Base-by-base conservation (phyloP, 2,888 invertebrate genomes). In the Noctuana brunneofusca region DNA sequence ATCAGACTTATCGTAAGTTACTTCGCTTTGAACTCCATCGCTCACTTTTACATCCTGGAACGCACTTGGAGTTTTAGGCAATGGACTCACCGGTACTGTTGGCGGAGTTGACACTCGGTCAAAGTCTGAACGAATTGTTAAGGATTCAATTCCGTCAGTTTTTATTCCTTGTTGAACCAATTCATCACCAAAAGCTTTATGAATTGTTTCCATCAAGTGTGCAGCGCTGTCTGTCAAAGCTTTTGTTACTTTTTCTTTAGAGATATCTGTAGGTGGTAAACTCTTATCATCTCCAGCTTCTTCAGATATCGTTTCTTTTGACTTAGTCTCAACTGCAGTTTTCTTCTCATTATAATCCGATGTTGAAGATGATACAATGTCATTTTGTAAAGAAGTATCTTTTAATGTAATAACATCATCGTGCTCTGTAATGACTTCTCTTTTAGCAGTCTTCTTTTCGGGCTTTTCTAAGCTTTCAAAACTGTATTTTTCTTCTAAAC, bases 11-110 rank as follows among this genome's bases (percentile, higher is more conserved):
- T 87, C 85, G 67, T 88, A 86, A 0, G 84, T 82, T 2, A 87
- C 76, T 81, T 84, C 87, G 68, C 84, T 88, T 73, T 85, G 86
- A n/a, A 89, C 80, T 30, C 87, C 83, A 64, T 87, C 87, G 67
- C 78, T 79, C 11, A 82, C 70, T 79, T 89, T 90, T 0, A 87
- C 66, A 66, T 90, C 90, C 72, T 86, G 86, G 62, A 84, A 84
- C 69, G 75, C 79, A 67, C 75, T 80, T 32, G 83, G 88, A 64
- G 75, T 86, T 71, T 84, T 92, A 68, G 80, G 93, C 70, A 85
- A 73, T 68, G 95, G 95, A 79, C 95, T 95, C 0, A 94, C 94
- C 22, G 95, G 95, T 8, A 93, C 95, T 22, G 95, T 95, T 43
- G 95, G 94, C 64, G 95, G 95, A 27, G 95, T 95, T 64, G 93